Percentiles rank a stretch among this genome's conserved stretches.
These are phyloP conservation scores for Sipha flava DNA, from an alignment of 1,140 invertebrate species.

Conservation along the genomic window DNA sequence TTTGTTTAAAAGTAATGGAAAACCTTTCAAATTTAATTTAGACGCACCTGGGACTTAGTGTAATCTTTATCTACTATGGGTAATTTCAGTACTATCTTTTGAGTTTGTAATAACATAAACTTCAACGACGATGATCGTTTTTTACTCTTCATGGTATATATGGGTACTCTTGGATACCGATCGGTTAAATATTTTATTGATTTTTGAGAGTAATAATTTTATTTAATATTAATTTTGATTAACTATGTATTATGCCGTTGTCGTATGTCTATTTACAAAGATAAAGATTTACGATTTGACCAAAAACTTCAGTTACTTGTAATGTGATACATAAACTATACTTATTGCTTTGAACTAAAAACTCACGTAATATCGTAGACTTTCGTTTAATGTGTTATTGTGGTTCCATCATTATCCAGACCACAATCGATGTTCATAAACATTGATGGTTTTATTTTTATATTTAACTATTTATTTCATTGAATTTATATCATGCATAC, in stretches of 20 bases:
- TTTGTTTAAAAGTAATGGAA: not conserved
- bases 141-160: not conserved
- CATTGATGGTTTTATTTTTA: too few species aligned
- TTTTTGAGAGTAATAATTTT: not conserved
- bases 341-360: not conserved
- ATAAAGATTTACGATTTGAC: not conserved
- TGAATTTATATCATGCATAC: too few species aligned
- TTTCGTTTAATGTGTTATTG: too few species aligned
- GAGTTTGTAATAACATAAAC: not conserved
- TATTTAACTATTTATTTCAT: too few species aligned
- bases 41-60: not conserved
- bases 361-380: too few species aligned
- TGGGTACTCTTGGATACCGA: not conserved
- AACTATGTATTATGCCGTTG: not conserved
- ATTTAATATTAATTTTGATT: not conserved
- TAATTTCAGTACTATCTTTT: not conserved
- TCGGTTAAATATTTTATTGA: not conserved
- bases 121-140: not conserved
- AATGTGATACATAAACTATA: not conserved
- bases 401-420: too few species aligned
- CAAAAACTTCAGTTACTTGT: not conserved
- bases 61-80: not conserved
- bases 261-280: not conserved
- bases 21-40: constrained; percentile 2
- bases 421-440: too few species aligned